Base-by-base conservation (phyloP, 2,797 vertebrate species). In the Halcyon leucocephala region DNA sequence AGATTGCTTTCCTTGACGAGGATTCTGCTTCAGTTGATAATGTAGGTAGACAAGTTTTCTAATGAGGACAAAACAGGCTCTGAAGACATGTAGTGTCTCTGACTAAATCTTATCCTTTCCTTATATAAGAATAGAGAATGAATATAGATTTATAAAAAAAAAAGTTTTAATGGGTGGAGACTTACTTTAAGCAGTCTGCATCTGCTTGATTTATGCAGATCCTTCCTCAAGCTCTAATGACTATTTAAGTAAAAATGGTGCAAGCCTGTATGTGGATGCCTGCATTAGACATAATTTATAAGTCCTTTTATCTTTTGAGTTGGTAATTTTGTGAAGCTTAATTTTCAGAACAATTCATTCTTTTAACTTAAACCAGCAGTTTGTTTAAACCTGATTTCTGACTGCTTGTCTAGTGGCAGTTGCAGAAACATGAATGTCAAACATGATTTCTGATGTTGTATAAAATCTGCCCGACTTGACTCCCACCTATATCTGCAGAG, bases 1-100 rank as follows among this genome's bases (percentile, higher is more conserved):
- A 98, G 80, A 98, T 99, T 80, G 97, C 99, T 48, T 99, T 99
- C 95, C 82, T 99, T 90, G 98, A 98, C 2, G 98, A 98, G 11
- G 98, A 99, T 77, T 91, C 93, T 14, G 39, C 96, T 19, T 67
- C 94, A 55, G 98, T 98, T 42, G 98, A 98, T 62, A 97, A 96
- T 33, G 99, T 99, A 97, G 85, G 98, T 94, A 69, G 39, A 89
- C 24, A 65, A 82, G 51, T 76, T 49, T 69, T 78, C 20, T 89
- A 65, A 51, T 52, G 85, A 60, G 64, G 28, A 86, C 44, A 60
- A 67, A 74, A 62, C 9, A 55, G 29, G 31, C 31, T 72, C 48
- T 66, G 44, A 60, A 57, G 62, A 61, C 6, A 6, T 55, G 16
- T 6, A n/a, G 18, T 88, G 21, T 51, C 25, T 57, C 28, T 81